phyloP scores from a whole-genome alignment of 2,797 vertebrate genomes.

The Bufotes viridis region DNA sequence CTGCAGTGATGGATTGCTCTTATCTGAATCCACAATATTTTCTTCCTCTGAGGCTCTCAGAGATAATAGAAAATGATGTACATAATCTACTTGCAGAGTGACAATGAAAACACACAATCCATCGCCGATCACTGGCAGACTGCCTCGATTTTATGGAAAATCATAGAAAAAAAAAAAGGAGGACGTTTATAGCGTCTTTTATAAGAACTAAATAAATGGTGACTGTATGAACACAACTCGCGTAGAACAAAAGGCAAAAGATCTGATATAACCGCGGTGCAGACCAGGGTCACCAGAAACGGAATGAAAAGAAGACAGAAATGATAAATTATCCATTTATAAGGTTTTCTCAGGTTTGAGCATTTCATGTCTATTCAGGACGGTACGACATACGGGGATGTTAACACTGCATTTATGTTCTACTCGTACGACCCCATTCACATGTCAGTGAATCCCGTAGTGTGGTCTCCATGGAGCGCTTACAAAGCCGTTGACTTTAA shows the following conservation, averaged over 20 bases:
- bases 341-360: background rate
- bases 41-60: conserved; percentile 3
- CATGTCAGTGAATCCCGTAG: no score
- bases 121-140: background rate
- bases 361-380: no score
- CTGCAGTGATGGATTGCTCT: conserved; percentile 14
- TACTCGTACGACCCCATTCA: no score
- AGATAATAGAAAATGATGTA: conserved; percentile 44
- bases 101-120: background rate
- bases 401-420: no score
- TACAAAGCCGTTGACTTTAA: no score
- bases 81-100: conserved; percentile 30
- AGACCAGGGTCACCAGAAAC: background rate
- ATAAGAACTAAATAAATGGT: background rate
- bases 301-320: background rate
- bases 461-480: no score
- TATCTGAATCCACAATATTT: conserved; percentile 13
- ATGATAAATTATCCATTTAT: background rate
- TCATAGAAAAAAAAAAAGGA: background rate
- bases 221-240: background rate
- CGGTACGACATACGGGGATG: no score
- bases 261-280: no score
- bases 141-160: background rate
- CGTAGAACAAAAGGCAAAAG: background rate
- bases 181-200: background rate